Base-by-base conservation (phyloP, 2,113 vertebrate genomes). In the Corythornis vintsioides region DNA sequence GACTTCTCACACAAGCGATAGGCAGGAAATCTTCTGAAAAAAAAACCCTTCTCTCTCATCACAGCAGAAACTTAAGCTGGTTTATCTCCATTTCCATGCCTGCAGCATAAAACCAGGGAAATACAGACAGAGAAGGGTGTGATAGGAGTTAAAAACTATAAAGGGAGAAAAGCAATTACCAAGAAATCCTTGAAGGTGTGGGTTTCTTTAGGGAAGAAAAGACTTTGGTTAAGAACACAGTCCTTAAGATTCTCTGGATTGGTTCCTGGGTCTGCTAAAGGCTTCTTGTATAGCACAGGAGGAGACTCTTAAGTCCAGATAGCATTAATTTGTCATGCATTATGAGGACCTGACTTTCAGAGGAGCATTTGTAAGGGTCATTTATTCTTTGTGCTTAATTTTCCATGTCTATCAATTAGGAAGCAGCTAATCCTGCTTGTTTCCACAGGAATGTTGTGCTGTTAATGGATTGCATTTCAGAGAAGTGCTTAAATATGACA, bases 51-150 rank as follows among this genome's bases (percentile, higher is more conserved):
- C 63, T 89, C 31, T 21, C 38, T 59, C 85, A 70, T 88, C 85
- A 85, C 18, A 80, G 66, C 18, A 85, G 66, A 94, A 82, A 31
- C 33, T 24, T 80, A 61, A 91, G 50, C 15, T 84, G 22, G 83
- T 92, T 93, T 88, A 89, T 94, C 50, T 89, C 33, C 16, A 43
- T 88, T 94, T 89, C 79, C 17, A 47, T 88, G 55, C n/a, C 85
- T 92, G 31, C 19, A 43, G 38, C 64, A 88, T 24, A 87, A n/a
- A 61, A 89, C 85, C 11, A 18, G 28, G 25, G 17, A 85, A 95
- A 88, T 38, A 33, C 11, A 69, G 38, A 9, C 38, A 93, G 72
- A 67, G 48, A 71, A 75, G 38, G 28, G 15, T 47, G 10, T 64
- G n/a, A 64, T 86, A 76, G 9, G 11, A 79, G 19, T 57, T 85